Conservation (phyloP, 1,140 invertebrate genomes). For the Heliconius congener region DNA sequence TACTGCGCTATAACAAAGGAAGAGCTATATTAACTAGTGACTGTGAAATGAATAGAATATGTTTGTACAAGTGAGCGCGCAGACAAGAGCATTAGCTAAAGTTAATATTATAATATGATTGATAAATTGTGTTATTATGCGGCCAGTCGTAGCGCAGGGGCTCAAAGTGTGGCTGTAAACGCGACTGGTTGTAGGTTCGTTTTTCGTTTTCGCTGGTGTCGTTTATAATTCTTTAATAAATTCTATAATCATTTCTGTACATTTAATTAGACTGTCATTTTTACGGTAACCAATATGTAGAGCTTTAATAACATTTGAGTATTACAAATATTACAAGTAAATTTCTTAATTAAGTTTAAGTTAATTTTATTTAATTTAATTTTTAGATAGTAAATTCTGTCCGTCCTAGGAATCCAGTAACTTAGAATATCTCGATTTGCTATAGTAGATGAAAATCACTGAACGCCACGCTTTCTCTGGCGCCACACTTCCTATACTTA, state of each 20-base stretch:
- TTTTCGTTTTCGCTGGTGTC: too few relatives aligned
- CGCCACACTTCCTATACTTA: slow-evolving; percentile 28
- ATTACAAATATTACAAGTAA: slow-evolving; percentile 20
- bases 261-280: too few relatives aligned
- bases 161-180: too few relatives aligned
- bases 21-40: not conserved
- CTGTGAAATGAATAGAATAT: not conserved
- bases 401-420: slow-evolving; percentile 29
- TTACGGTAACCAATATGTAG: too few relatives aligned
- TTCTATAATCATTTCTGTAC: too few relatives aligned
- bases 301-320: not conserved
- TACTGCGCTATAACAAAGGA: not conserved
- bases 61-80: not conserved
- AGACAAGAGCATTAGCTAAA: not conserved
- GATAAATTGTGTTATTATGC: not conserved
- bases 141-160: too few relatives aligned
- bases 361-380: too few relatives aligned
- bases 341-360: too few relatives aligned
- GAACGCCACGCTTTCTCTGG: slow-evolving; percentile 37
- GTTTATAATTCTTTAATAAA: too few relatives aligned
- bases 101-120: not conserved
- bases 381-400: slow-evolving; percentile 13
- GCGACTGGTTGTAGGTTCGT: too few relatives aligned
- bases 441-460: slow-evolving; percentile 31
- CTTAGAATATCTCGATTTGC: slow-evolving; percentile 33